Percentiles rank a stretch among this genome's conserved stretches.
phyloP scores from a whole-genome alignment of 2,888 invertebrate species.

The Drosophila falleni region DNA sequence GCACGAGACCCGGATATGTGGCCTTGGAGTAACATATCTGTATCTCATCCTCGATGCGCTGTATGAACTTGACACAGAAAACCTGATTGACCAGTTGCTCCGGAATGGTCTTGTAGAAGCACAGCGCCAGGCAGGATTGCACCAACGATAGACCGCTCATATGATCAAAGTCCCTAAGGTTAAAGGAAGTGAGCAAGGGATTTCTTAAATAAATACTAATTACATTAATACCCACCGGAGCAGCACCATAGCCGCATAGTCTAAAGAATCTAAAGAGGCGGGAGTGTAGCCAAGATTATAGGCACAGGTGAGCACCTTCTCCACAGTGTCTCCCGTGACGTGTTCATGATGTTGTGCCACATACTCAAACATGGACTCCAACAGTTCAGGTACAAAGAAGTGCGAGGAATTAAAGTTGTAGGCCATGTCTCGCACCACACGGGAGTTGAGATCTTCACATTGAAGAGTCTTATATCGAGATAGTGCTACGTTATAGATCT shows the following conservation, averaged over 20 bases:
- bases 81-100: slow-evolving; percentile 86
- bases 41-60: slow-evolving; percentile 87
- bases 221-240: slow-evolving; percentile 80
- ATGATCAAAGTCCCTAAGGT: slow-evolving; percentile 87
- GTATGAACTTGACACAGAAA: slow-evolving; percentile 88
- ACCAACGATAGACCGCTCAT: slow-evolving; percentile 87
- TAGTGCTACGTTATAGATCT: slow-evolving; percentile 83
- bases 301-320: slow-evolving; percentile 86
- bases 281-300: slow-evolving; percentile 87
- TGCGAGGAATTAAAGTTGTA: slow-evolving; percentile 85
- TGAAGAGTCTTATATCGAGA: slow-evolving; percentile 81
- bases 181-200: neutral
- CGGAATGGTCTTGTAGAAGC: slow-evolving; percentile 87
- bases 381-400: slow-evolving; percentile 85
- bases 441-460: slow-evolving; percentile 85
- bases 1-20: slow-evolving; percentile 87
- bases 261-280: slow-evolving; percentile 83
- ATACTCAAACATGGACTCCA: slow-evolving; percentile 86
- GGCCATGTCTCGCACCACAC: slow-evolving; percentile 85
- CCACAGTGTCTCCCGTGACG: slow-evolving; percentile 86
- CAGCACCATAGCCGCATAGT: slow-evolving; percentile 84
- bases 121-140: slow-evolving; percentile 86
- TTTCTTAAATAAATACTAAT: neutral
- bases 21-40: slow-evolving; percentile 87
- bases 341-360: slow-evolving; percentile 84